These are phyloP conservation scores for Galagoides demidoff DNA, from an alignment of 2,797 vertebrate species.

Conservation along the genomic window DNA sequence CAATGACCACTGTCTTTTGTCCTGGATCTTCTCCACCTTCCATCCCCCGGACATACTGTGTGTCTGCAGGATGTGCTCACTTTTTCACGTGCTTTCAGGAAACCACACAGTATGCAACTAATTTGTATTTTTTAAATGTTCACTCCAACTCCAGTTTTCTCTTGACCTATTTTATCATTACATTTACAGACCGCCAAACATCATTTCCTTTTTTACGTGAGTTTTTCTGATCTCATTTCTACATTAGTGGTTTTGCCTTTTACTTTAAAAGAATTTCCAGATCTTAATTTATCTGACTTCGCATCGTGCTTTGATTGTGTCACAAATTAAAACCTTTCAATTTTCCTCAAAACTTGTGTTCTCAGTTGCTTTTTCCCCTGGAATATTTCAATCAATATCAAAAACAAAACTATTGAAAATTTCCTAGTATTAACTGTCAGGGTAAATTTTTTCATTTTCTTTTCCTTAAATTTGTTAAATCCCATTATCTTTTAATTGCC, in stretches of 20 bases:
- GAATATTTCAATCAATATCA: background rate
- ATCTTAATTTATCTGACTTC: background rate
- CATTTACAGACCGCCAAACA: background rate
- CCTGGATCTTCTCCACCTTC: background rate
- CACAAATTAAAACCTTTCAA: background rate
- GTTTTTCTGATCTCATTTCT: constrained; percentile 4
- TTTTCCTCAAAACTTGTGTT: background rate
- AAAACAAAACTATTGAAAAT: background rate
- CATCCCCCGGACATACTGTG: background rate
- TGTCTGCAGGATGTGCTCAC: background rate
- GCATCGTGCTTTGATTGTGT: background rate
- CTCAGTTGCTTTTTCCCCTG: background rate
- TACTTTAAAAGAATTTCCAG: background rate
- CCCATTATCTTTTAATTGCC: background rate
- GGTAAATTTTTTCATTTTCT: background rate
- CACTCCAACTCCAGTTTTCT: background rate
- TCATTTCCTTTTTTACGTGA: background rate
- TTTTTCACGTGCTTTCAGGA: background rate
- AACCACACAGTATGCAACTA: background rate
- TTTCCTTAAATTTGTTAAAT: background rate
- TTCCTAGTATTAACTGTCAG: background rate
- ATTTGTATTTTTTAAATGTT: background rate
- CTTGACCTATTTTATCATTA: background rate
- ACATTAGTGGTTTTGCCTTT: background rate
- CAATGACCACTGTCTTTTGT: too few relatives aligned